Base-by-base conservation (phyloP, 2,113 vertebrate genomes). In the Elephas maximus region DNA sequence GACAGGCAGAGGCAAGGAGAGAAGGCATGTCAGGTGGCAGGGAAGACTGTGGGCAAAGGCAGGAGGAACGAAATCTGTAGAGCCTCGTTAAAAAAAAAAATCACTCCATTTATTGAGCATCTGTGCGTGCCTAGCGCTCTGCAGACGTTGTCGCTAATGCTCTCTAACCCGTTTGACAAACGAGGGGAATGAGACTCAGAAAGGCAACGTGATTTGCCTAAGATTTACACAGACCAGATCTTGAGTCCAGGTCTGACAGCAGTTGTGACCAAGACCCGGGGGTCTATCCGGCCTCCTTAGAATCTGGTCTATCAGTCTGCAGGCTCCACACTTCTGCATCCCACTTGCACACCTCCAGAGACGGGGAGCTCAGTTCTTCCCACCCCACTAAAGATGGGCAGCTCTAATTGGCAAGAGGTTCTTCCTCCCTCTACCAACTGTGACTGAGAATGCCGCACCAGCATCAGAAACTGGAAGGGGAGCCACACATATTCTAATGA, bases 401-500 rank as follows among this genome's bases (percentile, higher is more conserved):
- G 86, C 37, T n/a, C n/a, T 20, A 2, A 33, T 2, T 0, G 48
- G 44, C 14, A 15, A 62, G 44, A 65, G 3, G 69, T 8, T 77
- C 79, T 63, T 21, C 44, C 30, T 53, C 69, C 60, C 21, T 87
- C 57, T 33, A 30, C 77, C 7, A n/a, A 45, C 63, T 14, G 51
- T 11, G 51, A 83, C 15, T 24, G 23, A 63, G 71, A 76, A 23
- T 37, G 0, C 23, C 0, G 6, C 11, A 1, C 44, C 10, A 14
- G 71, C 51, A 24, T 45, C 45, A 37, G 91, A 77, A 23, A 45
- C 86, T 7, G 12, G 62, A 24, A 69, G 51, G 30, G 8, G 18
- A 62, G 0, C 57, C 7, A 4, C 6, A 4, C 12, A 9, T 24
- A 24, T 18, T 41, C 33, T 8, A 28, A 23, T 8, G 48, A 21